Evolutionary conservation across 53 echinoderm and acorn worm species (phyloP).

Genomic region (Holothuria leucospilota): DNA sequence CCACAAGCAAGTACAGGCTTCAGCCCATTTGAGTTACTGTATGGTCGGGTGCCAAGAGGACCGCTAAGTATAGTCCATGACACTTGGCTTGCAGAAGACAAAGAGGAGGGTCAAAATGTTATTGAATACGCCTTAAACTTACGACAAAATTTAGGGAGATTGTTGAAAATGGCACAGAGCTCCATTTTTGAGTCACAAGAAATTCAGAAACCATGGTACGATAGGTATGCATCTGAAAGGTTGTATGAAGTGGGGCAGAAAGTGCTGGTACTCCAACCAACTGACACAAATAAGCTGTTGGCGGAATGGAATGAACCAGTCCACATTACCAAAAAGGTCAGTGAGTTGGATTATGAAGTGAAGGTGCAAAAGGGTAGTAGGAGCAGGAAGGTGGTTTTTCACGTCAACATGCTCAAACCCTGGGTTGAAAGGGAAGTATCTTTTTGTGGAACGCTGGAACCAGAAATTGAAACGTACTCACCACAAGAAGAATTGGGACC

Average conservation of each 20-base stretch:
- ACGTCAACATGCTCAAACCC: constrained; percentile 56
- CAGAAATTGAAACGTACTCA: neutral
- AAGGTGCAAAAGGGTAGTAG: constrained; percentile 31
- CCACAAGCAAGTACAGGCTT: constrained; percentile 44
- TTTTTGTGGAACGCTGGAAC: neutral
- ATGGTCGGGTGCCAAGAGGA: constrained; percentile 5
- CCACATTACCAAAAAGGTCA: neutral
- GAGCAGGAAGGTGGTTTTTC: constrained; percentile 45
- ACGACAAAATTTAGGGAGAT: neutral
- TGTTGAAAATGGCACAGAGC: constrained; percentile 2
- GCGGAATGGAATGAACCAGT: constrained; percentile 43
- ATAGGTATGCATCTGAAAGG: neutral
- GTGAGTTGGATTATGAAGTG: constrained; percentile 39
- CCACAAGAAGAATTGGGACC: neutral
- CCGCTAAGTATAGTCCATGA: constrained; percentile 12
- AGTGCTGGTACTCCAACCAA: constrained; percentile 29
- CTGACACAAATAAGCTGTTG: constrained; percentile 28
- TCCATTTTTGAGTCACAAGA: constrained; percentile 11
- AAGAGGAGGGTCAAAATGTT: constrained; percentile 2
- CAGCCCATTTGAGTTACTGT: constrained; percentile 46
- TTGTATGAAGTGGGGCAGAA: constrained; percentile 23
- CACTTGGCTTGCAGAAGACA: neutral
- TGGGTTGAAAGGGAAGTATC: constrained; percentile 28
- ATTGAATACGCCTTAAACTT: constrained; percentile 5
- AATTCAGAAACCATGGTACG: constrained; percentile 25